A percentile compares a stretch with the other conserved stretches of the same genome.
Conservation (phyloP, 2,888 invertebrate genomes). For the Onthophagus sagittarius region DNA sequence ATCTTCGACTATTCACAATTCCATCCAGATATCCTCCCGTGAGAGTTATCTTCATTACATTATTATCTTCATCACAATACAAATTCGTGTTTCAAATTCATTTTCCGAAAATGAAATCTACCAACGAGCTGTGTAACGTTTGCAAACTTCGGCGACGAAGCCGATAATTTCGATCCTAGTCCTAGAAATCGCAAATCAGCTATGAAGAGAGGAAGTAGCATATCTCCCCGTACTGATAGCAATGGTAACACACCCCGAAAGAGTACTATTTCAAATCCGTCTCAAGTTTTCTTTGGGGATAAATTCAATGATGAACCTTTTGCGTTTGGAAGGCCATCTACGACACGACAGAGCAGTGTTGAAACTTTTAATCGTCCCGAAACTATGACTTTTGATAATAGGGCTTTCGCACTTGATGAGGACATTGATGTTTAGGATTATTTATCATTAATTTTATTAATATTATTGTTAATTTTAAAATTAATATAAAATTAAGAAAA, state of each 20-base stretch:
- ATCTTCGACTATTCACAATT: no score
- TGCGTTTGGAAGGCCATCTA: background rate
- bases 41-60: no score
- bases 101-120: background rate
- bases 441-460: background rate
- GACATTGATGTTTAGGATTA: background rate
- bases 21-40: no score
- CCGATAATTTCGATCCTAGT: background rate
- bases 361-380: background rate
- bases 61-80: no score
- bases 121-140: background rate
- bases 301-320: background rate
- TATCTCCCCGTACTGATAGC: background rate
- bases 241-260: background rate
- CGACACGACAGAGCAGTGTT: background rate
- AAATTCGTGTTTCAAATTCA: no score
- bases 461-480: no score
- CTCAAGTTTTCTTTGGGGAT: background rate
- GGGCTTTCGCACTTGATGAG: background rate
- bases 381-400: background rate
- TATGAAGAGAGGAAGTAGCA: background rate
- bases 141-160: no score
- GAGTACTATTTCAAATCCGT: background rate
- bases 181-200: background rate
- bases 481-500: no score